phyloP scores from a whole-genome alignment of 2,888 invertebrate species.

The Palloptera scutellata region DNA sequence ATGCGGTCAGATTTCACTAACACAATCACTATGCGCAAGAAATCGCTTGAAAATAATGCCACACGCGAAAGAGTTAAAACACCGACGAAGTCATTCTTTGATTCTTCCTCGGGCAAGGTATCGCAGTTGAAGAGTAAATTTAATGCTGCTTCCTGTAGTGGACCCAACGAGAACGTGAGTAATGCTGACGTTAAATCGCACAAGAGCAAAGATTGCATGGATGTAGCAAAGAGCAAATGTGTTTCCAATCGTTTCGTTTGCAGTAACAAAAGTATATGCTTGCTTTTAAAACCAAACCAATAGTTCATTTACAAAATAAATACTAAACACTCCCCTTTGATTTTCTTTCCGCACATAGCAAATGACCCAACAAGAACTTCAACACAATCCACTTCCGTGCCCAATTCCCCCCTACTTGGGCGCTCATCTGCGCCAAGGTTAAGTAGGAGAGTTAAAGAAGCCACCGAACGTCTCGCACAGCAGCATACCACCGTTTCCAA shows the following conservation, averaged over 20 bases:
- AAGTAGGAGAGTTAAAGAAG: conserved; percentile 65
- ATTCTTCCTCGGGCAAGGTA: conserved; percentile 59
- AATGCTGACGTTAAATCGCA: conserved; percentile 9
- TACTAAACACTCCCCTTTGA: not conserved
- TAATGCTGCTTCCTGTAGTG: conserved; percentile 36
- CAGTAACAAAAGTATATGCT: conserved; percentile 47
- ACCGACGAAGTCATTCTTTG: conserved; percentile 47
- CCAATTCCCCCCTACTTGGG: conserved; percentile 60
- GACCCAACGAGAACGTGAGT: conserved; percentile 37
- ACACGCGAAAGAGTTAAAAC: conserved; percentile 55
- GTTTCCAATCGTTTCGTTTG: conserved; percentile 49
- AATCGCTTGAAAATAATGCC: conserved; percentile 61
- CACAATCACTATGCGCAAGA: conserved; percentile 63
- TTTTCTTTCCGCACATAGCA: conserved; percentile 33
- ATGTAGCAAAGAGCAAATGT: conserved; percentile 41
- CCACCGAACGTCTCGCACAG: conserved; percentile 62
- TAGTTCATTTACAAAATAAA: not conserved
- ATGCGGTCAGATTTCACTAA: conserved; percentile 64
- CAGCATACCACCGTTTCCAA: conserved; percentile 52
- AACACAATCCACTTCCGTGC: conserved; percentile 58
- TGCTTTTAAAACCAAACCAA: not conserved
- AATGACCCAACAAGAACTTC: conserved; percentile 42
- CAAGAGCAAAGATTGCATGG: conserved; percentile 43
- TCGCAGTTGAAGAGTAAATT: conserved; percentile 61
- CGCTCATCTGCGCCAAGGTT: conserved; percentile 62